Conservation (phyloP, 1,140 invertebrate genomes). For the Drosophila ficusphila region DNA sequence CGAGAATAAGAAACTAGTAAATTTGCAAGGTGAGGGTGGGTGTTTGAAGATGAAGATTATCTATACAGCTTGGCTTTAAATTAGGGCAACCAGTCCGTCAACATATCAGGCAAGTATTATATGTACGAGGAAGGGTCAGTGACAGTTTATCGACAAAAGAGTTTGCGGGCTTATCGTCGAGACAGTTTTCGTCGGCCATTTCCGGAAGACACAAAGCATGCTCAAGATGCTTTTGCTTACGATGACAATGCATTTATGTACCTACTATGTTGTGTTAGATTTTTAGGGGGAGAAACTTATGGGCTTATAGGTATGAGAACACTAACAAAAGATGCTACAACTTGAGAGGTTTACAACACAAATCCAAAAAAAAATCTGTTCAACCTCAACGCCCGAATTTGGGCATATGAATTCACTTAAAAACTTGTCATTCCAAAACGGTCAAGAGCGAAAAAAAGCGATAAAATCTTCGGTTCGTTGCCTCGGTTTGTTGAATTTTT, state of each 20-base stretch:
- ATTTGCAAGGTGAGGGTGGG: conserved; percentile 28
- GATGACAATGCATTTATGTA: conserved; percentile 10
- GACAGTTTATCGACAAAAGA: too few relatives aligned
- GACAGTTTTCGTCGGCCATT: neutral
- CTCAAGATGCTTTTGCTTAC: neutral
- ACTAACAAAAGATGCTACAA: conserved; percentile 2
- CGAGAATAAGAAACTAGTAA: conserved; percentile 5
- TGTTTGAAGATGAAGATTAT: neutral
- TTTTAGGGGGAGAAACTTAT: neutral
- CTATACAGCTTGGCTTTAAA: conserved; percentile 27
- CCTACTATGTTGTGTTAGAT: conserved; percentile 2
- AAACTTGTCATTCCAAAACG: conserved; percentile 47
- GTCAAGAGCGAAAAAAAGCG: conserved; percentile 13
- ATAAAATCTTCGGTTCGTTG: conserved; percentile 21
- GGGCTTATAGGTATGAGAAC: conserved; percentile 7
- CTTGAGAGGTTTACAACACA: neutral
- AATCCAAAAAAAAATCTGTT: conserved; percentile 26
- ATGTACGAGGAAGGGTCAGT: conserved; percentile 3
- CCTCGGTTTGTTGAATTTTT: conserved; percentile 10
- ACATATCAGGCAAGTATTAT: too few relatives aligned
- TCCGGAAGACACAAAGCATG: conserved; percentile 9
- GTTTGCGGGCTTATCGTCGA: too few relatives aligned
- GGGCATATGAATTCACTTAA: conserved; percentile 27
- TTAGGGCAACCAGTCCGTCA: conserved; percentile 19
- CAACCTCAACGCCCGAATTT: conserved; percentile 1